A percentile compares a stretch with the other conserved stretches of the same genome.
Conservation (phyloP, 35 echinoderm and acorn worm species). For the Lytechinus pictus region DNA sequence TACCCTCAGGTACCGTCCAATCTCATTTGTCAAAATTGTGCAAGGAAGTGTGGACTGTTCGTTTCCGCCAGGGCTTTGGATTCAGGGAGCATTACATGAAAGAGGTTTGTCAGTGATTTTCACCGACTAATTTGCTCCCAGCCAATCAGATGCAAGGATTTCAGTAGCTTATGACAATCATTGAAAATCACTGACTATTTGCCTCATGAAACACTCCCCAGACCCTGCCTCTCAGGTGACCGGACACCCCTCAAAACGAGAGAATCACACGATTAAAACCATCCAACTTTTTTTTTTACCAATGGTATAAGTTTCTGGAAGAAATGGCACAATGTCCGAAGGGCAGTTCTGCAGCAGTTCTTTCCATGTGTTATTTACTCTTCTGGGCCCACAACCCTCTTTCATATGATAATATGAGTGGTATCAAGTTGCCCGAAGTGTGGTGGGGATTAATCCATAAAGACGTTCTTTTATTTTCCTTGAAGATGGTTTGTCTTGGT, state of each 20-base stretch:
- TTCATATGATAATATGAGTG: slow-evolving; percentile 13
- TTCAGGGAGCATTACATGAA: too few species aligned
- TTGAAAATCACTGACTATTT: too few species aligned
- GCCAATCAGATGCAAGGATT: too few species aligned
- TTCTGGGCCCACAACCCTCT: background rate
- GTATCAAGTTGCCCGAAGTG: slow-evolving; percentile 16
- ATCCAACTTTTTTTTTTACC: background rate
- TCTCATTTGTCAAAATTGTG: background rate
- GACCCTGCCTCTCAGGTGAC: background rate
- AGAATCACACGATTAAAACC: background rate
- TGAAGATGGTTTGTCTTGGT: background rate
- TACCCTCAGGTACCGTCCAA: background rate
- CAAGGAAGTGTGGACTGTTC: background rate
- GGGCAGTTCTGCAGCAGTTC: background rate
- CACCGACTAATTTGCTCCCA: too few species aligned
- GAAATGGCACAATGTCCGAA: slow-evolving; percentile 1
- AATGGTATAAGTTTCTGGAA: background rate
- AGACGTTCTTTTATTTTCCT: background rate
- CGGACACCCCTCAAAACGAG: background rate
- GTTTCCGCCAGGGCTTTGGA: background rate
- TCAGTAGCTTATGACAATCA: too few species aligned
- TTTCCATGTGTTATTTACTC: background rate
- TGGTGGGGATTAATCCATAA: background rate
- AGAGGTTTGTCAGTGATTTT: too few species aligned
- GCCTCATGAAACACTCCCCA: background rate